Base-by-base conservation (phyloP, 2,888 invertebrate species). In the Gibbula magus region DNA sequence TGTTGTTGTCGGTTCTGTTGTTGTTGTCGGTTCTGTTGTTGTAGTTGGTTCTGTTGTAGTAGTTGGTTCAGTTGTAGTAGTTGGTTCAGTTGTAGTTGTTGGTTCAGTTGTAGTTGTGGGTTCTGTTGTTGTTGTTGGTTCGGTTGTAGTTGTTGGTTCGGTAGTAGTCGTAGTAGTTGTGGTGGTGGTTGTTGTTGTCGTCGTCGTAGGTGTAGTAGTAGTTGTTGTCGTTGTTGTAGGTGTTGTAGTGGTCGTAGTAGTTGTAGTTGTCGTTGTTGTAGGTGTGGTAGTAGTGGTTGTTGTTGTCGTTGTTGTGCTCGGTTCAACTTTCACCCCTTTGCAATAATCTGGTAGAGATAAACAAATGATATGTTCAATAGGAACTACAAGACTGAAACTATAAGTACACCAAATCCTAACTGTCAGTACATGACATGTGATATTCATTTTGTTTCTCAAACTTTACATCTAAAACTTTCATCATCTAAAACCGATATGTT, bases 181-280 rank as follows among this genome's bases (percentile, higher is more conserved):
- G 0, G 10, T 53, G 2, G 53, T 75, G 1, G 75, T 45, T 0
- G 75, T 51, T 22, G 53, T 75, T 0, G 53, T 22, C 0, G 39
- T 20, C 5, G 25, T 61, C 13, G 29, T 61, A 0, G 61, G 22
- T 3, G 61, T 61, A 8, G 61, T 0, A 10, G 61, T 25, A 4
- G 61, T 61, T 3, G 61, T 61, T 1, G 61, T 61, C 5, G 61
- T 29, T 10, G 61, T 61, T 0, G 61, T 13, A 2, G 61, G 22
- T 61, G 61, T 61, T 4, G 61, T 29, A 0, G 56, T 56, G 0
- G 56, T 39, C 0, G 70, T 35, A 2, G 70, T 70, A 5, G 74
- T 74, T 10, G 74, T 74, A 0, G 82, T 93, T 8, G 96, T 94
- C 92, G 96, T 96, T 3, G 94, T 94, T 0, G 96, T 94, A 1